Evolutionary conservation across 2,113 vertebrate species (phyloP), one percentile per base, ranked within the genome.

Genomic region (Neopipo cinnamomea): DNA sequence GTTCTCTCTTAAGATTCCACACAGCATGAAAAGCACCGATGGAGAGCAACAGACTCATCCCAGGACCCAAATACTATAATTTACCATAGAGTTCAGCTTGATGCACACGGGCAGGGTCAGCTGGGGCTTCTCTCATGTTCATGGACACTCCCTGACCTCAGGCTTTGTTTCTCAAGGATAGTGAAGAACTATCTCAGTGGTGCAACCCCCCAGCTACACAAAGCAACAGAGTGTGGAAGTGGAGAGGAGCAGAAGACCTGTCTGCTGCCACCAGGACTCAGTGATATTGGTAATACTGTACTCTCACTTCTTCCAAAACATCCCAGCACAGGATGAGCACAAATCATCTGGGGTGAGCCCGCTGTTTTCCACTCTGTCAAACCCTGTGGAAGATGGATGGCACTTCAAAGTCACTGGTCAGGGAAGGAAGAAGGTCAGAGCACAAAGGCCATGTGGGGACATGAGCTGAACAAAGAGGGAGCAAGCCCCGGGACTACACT

Each of bases 371-470:
- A 28, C 52, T 46, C 61, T 87, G 79, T 85, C 96, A 85, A 75
- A 65, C 46, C 22, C 55, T 44, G 14, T 25, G 31, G 46, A 91
- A 93, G 86, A 89, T 61, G 88, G 68, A 95, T 91, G 62, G 61
- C 86, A 35, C 53, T 65, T 87, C 23, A 44, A 56, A 79, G 79
- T 27, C 76, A 52, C 56, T 79, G 70, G 72, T 89, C 83, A 93
- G 82, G 88, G 79, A 63, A 76, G 35, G 55, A 84, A 88, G 65
- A 56, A 16, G 65, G 39, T 66, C 59, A 88, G 83, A 88, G 70
- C 85, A 70, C 73, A 92, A 93, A 87, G 85, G 79, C 88, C 91
- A 88, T 90, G 82, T 91, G 85, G 67, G 76, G 63, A 50, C 83
- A 89, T 35, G 68, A 80, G 59, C 73, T 68, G 23, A 79, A 89